These are phyloP conservation scores for Ectropis grisescens DNA, from an alignment of 1,140 invertebrate species.

Conservation along the genomic window DNA sequence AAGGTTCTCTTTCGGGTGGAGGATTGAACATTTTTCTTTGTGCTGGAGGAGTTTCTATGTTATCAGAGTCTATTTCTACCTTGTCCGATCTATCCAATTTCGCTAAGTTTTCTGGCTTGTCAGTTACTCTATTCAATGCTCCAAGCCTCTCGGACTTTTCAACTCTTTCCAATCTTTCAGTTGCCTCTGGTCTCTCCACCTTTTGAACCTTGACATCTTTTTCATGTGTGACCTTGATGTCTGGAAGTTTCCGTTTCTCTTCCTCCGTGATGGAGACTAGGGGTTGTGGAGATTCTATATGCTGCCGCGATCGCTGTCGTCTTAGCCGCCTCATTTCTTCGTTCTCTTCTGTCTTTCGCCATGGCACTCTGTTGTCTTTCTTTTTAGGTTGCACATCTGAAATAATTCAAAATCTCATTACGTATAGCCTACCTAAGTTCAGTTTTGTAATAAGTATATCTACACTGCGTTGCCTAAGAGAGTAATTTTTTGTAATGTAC, in stretches of 20 bases:
- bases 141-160: not conserved
- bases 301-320: slow-evolving; percentile 60
- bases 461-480: too few relatives aligned
- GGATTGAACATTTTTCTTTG: slow-evolving; percentile 79
- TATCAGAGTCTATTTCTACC: slow-evolving; percentile 90
- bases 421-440: too few relatives aligned
- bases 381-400: slow-evolving; percentile 79
- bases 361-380: slow-evolving; percentile 83
- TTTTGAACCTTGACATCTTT: slow-evolving; percentile 32
- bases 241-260: slow-evolving; percentile 64
- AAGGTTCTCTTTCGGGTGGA: slow-evolving; percentile 74
- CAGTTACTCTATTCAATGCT: too few relatives aligned
- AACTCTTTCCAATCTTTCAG: too few relatives aligned
- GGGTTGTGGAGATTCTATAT: slow-evolving; percentile 44
- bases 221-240: slow-evolving; percentile 43
- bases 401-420: slow-evolving; percentile 26
- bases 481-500: too few relatives aligned
- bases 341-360: slow-evolving; percentile 74
- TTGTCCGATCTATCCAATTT: slow-evolving; percentile 71
- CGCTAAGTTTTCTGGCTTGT: slow-evolving; percentile 49
- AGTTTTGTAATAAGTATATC: too few relatives aligned
- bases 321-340: slow-evolving; percentile 63
- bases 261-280: slow-evolving; percentile 71
- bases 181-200: too few relatives aligned
- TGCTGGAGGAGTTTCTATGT: slow-evolving; percentile 90